Conservation (phyloP, 2,113 vertebrate genomes). For the Dasypus novemcinctus region DNA sequence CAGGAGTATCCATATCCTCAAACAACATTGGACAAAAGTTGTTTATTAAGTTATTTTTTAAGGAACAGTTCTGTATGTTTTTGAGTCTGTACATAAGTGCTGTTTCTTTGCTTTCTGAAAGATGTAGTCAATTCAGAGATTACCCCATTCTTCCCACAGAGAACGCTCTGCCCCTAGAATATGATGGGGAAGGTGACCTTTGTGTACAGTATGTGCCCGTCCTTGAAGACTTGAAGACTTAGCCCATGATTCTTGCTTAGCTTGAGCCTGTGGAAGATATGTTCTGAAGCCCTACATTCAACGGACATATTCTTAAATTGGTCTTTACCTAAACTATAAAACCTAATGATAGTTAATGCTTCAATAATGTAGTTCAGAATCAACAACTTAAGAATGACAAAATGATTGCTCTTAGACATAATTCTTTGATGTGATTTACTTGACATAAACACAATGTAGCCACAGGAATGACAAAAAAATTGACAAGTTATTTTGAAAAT, state of each 20-base stretch:
- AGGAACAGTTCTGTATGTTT: not conserved
- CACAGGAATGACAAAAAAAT: constrained; percentile 64
- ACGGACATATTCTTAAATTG: not conserved
- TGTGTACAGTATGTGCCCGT: not conserved
- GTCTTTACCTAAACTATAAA: constrained; percentile 16
- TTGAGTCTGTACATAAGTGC: not conserved
- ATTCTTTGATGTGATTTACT: constrained; percentile 51
- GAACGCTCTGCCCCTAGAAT: not conserved
- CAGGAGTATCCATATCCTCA: too few species aligned
- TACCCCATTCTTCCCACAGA: accelerated
- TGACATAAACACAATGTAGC: constrained; percentile 45
- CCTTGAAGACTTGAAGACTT: not conserved
- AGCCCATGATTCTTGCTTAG: not conserved
- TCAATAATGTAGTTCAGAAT: constrained; percentile 12
- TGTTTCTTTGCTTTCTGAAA: not conserved
- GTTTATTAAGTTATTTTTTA: too few species aligned
- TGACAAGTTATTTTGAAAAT: constrained; percentile 37
- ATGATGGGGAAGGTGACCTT: not conserved
- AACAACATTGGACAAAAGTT: too few species aligned
- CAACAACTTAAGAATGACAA: constrained; percentile 11
- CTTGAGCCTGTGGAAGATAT: not conserved
- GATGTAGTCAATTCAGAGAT: not conserved
- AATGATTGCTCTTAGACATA: constrained; percentile 28
- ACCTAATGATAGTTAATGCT: not conserved
- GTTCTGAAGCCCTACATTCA: not conserved